Base-by-base conservation (phyloP, 2,888 invertebrate genomes). In the Acanthosepion lycidas region DNA sequence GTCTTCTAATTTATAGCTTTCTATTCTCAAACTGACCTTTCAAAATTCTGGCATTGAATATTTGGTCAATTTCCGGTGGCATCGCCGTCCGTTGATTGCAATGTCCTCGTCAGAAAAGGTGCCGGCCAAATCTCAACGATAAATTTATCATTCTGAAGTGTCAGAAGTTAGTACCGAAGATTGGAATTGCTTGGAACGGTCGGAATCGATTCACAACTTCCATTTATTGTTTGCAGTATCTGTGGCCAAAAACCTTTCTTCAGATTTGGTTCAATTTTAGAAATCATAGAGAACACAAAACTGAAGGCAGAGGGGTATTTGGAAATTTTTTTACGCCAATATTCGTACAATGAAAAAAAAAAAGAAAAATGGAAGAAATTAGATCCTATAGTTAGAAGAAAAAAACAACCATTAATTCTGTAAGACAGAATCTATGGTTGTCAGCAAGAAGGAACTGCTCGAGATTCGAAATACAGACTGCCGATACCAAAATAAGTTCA, bases 21-120 rank as follows among this genome's bases (percentile, higher is more conserved):
- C 78, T 78, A 78, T 78, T 78, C n/a, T 78, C 33, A 33, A 78
- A 78, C 78, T 78, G 78, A 78, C 78, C 78, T 78, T 78, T n/a
- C 78, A n/a, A 78, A 78, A 78, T 15, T 33, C 78, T n/a, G 78
- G n/a, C 78, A 33, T 15, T 18, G 78, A 78, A 78, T 9, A 78
- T 78, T 78, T 78, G 78, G 78, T n/a, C 78, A 78, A 78, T 78
- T 78, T 78, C 78, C 78, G 78, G 78, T 78, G 18, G 6, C 59
- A 23, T 59, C 23, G 23, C 23, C 59, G 59, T 59, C n/a, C 78
- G n/a, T n/a, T 78, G 78, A 78, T 78, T 78, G n/a, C 78, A 78
- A 78, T 78, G 78, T 78, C 78, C 78, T 33, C 78, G 78, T 78
- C 78, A 78, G 78, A 9, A 78, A 33, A 78, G n/a, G n/a, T 59